phyloP scores from a whole-genome alignment of 2,113 vertebrate species.

The Scartelaos histophorus region DNA sequence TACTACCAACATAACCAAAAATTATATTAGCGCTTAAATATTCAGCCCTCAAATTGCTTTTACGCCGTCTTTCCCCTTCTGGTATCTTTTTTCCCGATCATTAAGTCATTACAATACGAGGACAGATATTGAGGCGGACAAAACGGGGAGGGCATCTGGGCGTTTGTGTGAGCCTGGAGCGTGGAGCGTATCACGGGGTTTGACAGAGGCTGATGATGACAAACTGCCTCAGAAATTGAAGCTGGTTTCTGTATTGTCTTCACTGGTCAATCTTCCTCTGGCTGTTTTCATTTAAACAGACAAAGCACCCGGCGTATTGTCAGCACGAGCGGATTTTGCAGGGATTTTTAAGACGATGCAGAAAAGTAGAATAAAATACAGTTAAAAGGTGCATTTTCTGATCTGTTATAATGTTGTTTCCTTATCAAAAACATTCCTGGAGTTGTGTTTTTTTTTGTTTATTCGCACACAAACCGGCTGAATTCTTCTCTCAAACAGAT shows the following conservation, averaged over 20 bases:
- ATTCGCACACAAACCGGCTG: too few species aligned
- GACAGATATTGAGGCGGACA: slow-evolving; percentile 48
- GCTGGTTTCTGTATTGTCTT: slow-evolving; percentile 35
- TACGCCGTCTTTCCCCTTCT: not conserved
- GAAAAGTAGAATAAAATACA: not conserved
- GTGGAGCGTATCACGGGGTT: slow-evolving; percentile 30
- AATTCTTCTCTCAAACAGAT: too few species aligned
- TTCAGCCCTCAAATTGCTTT: not conserved
- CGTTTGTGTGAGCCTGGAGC: slow-evolving; percentile 31
- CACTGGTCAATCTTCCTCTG: slow-evolving; percentile 32
- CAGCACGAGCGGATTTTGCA: slow-evolving; percentile 19
- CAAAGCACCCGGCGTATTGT: slow-evolving; percentile 17
- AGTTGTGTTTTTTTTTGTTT: too few species aligned
- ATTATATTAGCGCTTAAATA: not conserved
- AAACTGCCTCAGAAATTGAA: slow-evolving; percentile 54
- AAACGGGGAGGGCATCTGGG: slow-evolving; percentile 35
- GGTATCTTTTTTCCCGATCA: slow-evolving; percentile 24
- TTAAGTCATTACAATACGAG: slow-evolving; percentile 22
- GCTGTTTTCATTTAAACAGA: slow-evolving; percentile 36
- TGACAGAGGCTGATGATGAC: slow-evolving; percentile 48
- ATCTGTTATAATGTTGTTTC: too few species aligned
- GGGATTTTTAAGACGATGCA: not conserved
- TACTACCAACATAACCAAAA: too few species aligned
- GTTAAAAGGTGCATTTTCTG: too few species aligned
- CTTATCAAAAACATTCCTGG: too few species aligned